Evolutionary conservation across 2,797 vertebrate genomes (phyloP), one percentile per base, ranked within the genome.

Genomic region (Pampus argenteus): DNA sequence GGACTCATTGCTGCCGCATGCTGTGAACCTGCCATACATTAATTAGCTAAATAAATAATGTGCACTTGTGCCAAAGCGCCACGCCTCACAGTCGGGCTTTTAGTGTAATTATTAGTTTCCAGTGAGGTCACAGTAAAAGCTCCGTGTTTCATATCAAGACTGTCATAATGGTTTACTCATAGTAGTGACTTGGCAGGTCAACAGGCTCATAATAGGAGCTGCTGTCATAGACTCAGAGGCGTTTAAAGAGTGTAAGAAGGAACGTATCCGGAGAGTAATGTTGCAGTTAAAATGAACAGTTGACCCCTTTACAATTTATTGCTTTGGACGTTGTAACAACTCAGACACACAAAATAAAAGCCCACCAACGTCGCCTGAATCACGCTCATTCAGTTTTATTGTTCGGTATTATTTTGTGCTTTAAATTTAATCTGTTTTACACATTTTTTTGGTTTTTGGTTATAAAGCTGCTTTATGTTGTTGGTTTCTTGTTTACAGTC

Each of bases 81-180:
- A 18, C 66, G 68, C 58, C 42, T 22, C 60, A 66, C 59, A 58
- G 71, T 78, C 49, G 45, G 75, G 67, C 79, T 86, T 84, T 91
- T 91, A 89, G 77, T 52, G 25, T 83, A 79, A 88, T 90, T 86
- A 89, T 88, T 87, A 83, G 75, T 44, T 71, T 86, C 77, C 84
- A 83, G 49, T 73, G 49, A 77, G 56, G 72, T 64, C 50, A 60
- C 38, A 58, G 76, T 85, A 71, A 88, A 86, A 87, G 88, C 81
- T 81, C 74, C 36, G 26, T 64, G 59, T 67, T 80, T 76, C 82
- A 44, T 44, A 44, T 74, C 76, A 86, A 82, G 74, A 63, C 72
- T 69, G 65, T 90, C 69, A 74, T 85, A 81, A 86, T 76, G 76
- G 72, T 76, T 83, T 71, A 47, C 66, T 75, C 74, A 78, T 25